Percentiles rank a stretch among this genome's conserved stretches.
These are phyloP conservation scores for Ectemnius continuus DNA, from an alignment of 2,888 invertebrate species.

Conservation along the genomic window DNA sequence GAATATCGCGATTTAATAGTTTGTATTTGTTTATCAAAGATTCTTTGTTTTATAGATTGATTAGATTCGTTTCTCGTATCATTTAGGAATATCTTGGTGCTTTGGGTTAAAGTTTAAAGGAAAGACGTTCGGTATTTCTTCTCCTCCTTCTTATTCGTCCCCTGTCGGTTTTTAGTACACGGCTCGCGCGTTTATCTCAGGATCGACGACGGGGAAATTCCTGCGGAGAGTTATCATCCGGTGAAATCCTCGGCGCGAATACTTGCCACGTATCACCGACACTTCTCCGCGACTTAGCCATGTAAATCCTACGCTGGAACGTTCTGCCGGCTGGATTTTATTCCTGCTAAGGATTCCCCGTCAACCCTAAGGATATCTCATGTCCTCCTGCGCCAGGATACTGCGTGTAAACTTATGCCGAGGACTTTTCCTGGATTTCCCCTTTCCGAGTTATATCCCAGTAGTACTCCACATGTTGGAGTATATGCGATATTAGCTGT, in stretches of 20 bases:
- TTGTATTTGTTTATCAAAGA: too few species aligned
- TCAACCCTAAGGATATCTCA: background rate
- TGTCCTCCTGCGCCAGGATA: background rate
- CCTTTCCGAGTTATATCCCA: too few species aligned
- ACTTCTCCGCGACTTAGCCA: slow-evolving; percentile 50
- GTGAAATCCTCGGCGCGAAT: slow-evolving; percentile 51
- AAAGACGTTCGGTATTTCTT: background rate
- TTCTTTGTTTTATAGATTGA: too few species aligned
- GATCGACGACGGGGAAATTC: slow-evolving; percentile 27
- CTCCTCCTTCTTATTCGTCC: background rate
- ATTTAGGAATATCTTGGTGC: too few species aligned
- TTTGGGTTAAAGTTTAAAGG: too few species aligned
- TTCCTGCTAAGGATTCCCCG: slow-evolving; percentile 4
- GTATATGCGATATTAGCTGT: too few species aligned
- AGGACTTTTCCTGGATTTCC: too few species aligned
- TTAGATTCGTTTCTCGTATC: too few species aligned
- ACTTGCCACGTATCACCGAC: slow-evolving; percentile 45
- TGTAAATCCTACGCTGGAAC: slow-evolving; percentile 37
- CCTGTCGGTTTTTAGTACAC: slow-evolving; percentile 5
- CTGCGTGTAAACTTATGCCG: background rate
- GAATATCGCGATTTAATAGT: too few species aligned
- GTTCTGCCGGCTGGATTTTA: slow-evolving; percentile 13
- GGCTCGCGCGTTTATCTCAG: slow-evolving; percentile 5
- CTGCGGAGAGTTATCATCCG: slow-evolving; percentile 34
- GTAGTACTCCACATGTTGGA: too few species aligned